Conservation (phyloP, 2,888 invertebrate species). For the Dryobota labecula region DNA sequence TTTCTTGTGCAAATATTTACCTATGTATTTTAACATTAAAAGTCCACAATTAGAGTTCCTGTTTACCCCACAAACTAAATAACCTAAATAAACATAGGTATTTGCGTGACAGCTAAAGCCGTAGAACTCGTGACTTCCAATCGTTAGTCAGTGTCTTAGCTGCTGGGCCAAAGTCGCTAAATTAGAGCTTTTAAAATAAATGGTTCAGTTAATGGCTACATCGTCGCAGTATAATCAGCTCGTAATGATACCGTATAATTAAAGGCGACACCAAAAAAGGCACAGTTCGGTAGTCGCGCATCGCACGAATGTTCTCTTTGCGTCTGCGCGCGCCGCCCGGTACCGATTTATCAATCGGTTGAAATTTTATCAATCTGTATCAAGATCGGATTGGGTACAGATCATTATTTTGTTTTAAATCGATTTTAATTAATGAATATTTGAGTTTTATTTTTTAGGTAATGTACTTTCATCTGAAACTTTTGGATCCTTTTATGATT, state of each 20-base stretch:
- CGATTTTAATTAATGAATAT: conserved; percentile 52
- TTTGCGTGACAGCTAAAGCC: background rate
- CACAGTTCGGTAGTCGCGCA: conserved; percentile 47
- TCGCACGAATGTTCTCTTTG: conserved; percentile 56
- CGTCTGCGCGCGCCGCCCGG: conserved; percentile 36
- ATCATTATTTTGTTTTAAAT: conserved; percentile 25
- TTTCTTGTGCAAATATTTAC: background rate
- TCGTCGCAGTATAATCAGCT: conserved; percentile 40
- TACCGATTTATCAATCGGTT: conserved; percentile 55
- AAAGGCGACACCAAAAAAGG: conserved; percentile 51
- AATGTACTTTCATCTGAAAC: background rate
- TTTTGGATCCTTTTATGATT: background rate
- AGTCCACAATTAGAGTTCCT: no score
- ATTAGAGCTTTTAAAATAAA: conserved; percentile 28
- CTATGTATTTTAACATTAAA: background rate
- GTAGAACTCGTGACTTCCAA: conserved; percentile 7
- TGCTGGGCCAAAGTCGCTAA: background rate
- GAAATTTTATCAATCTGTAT: conserved; percentile 50
- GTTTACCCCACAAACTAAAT: background rate
- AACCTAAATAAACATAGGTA: background rate
- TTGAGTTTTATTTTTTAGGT: background rate
- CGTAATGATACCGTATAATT: conserved; percentile 58
- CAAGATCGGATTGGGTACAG: conserved; percentile 21
- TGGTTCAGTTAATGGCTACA: conserved; percentile 37
- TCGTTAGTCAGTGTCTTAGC: conserved; percentile 4